Evolutionary conservation across 2,888 invertebrate species (phyloP), one percentile per base, ranked within the genome.

Genomic region (Lysandra bellargus): DNA sequence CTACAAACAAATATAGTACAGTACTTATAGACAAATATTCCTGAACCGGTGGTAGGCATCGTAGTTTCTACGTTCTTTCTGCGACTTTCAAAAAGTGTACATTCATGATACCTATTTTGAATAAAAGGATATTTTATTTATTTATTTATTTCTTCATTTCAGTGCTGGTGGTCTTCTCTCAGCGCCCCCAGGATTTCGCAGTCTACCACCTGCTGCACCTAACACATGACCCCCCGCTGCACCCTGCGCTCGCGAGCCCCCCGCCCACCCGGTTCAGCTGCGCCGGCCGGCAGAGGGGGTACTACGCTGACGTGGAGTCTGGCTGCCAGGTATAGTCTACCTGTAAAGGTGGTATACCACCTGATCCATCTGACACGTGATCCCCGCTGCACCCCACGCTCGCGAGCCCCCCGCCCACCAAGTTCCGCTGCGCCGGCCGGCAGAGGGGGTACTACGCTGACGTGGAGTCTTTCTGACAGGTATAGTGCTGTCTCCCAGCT

Each of bases 191-290:
- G 91, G 83, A 83, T 33, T 83, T 82, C 78, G 95, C 96, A 85
- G 92, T 90, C 83, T 96, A 96, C 86, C 96, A 96, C 84, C 87
- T 91, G 12, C 87, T 96, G 0, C 96, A 96, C 81, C 84, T 96
- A 5, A 95, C 95, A 0, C 95, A 95, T 85, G 84, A 93, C 79
- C 95, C 95, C 0, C 95, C 96, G 0, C 88, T 95, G 3, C 89
- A 96, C 85, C 96, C 96, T 0, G 95, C 95, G 23, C 90, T 94
- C 79, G 85, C 87, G 7, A 86, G 83, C 83, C 83, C 96, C 83
- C 85, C 91, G 30, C 83, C 81, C 5, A 95, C 95, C 0, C 85
- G 86, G 76, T 95, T 95, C 87, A 88, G 88, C 7, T 95, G 95
- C 81, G 82, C 83, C 0, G 92, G 91, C 0, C 86, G 90, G 0